Base-by-base conservation (phyloP, 2,888 invertebrate genomes). In the Hemicrepidius hirtus region DNA sequence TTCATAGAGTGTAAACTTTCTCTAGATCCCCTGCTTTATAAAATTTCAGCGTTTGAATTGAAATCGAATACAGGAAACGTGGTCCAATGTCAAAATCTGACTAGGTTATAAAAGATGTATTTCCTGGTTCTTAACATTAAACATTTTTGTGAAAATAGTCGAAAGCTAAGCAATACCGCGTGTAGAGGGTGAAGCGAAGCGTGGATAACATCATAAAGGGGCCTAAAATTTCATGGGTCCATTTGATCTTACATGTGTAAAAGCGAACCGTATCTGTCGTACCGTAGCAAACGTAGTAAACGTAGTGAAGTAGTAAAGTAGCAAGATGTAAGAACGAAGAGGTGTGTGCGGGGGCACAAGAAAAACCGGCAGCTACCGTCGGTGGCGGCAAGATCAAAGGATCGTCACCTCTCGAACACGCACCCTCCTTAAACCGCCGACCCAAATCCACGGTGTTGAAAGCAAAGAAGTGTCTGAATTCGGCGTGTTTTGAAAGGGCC, bases 341-440 rank as follows among this genome's bases (percentile, higher is more conserved):
- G 69, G 63, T 69, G 66, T 28, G 73, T 41, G 70, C 73, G 68
- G 68, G 73, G 28, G 53, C 40, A 24, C 41, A 24, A 21, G 50
- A 35, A 59, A 20, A 63, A 59, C 53, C 46, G 53, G 18, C 65
- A 60, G 78, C 79, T 79, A 78, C 79, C 71, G 78, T 74, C 75
- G 69, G 63, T 73, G 75, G 79, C 84, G 83, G 83, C 78, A 59
- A 83, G 78, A 83, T 83, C 84, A 84, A 84, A 84, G 82, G 57
- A 75, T 73, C 75, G 71, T 77, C 76, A 81, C 82, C 81, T 81
- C 80, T 81, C 66, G 49, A 59, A 81, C 82, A 82, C 82, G 81
- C 81, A 80, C 82, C 80, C 78, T 78, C 75, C 81, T 81, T 78
- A 80, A 80, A 80, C 78, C 80, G 76, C 75, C 79, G 80, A 76